Base-by-base conservation (phyloP, 2,888 invertebrate species). In the Mimachlamys varia region DNA sequence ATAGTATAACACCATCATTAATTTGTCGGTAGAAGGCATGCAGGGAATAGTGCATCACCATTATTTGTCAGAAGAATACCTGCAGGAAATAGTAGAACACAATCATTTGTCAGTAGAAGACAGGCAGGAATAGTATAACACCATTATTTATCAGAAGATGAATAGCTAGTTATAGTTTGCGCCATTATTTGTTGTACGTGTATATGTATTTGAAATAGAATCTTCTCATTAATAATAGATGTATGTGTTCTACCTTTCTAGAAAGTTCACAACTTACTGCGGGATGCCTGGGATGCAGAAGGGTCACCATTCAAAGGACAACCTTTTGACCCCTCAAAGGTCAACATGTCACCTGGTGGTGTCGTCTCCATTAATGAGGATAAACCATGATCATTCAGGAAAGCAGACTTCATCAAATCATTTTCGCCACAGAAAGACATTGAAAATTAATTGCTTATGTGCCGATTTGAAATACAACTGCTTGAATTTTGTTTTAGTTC, bases 231-330 rank as follows among this genome's bases (percentile, higher is more conserved):
- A 53, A 17, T 2, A 19, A 53, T 2, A 17, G 19, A 53, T 58
- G 58, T 58, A 2, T 1, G 1, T 89, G 27, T 89, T 38, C 89
- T 53, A 89, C 90, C 33, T 89, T 92, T 92, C 76, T 94, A 96
- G 96, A 96, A 97, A 95, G 94, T 95, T 89, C 95, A 96, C 37
- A 97, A 98, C 38, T 97, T 98, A 87, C 97, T 99, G 92, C 98
- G 97, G 94, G 97, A 98, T 95, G 98, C 98, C 0, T 99, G 99
- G 98, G 97, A 98, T 96, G 98, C 97, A 0, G 98, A 98, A 53
- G 98, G 98, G 0, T 99, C 98, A 0, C 99, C 99, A 0, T 99
- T 99, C 95, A 97, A 97, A 95, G 98, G 98, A n/a, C 97, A 97
- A 95, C 98, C 98, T 13, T 98, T 98, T 97, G 98, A 99, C 97